phyloP scores from a whole-genome alignment of 2,113 vertebrate genomes.

The Gadus macrocephalus region DNA sequence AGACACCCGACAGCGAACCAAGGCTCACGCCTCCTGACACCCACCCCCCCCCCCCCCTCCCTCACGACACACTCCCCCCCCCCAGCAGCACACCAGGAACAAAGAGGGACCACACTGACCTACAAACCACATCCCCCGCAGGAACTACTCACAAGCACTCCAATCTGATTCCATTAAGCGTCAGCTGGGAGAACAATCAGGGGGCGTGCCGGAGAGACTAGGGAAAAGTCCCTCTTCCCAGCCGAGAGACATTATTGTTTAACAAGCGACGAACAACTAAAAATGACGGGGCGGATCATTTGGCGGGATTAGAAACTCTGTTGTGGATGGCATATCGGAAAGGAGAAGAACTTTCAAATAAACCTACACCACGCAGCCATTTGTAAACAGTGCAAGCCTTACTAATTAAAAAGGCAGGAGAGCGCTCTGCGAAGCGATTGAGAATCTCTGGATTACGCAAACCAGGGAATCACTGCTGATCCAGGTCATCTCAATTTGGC shows the following conservation, averaged over 20 bases:
- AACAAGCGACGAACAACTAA: constrained; percentile 26
- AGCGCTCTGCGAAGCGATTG: too few species aligned
- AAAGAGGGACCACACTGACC: constrained; percentile 64
- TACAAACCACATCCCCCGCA: constrained; percentile 56
- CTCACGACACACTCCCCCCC: constrained; percentile 13
- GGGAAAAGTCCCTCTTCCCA: not conserved
- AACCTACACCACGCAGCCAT: constrained; percentile 14
- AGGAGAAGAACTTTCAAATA: constrained; percentile 10
- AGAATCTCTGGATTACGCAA: too few species aligned
- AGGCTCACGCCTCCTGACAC: not conserved
- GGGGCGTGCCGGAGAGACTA: not conserved
- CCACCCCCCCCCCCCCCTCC: not conserved
- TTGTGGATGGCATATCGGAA: constrained; percentile 38
- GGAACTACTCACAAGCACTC: constrained; percentile 61
- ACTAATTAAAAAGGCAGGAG: not conserved
- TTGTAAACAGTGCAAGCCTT: constrained; percentile 17
- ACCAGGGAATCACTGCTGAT: too few species aligned
- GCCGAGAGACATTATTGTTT: constrained; percentile 11
- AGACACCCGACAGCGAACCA: not conserved
- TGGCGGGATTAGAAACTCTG: constrained; percentile 35
- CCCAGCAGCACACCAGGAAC: constrained; percentile 48
- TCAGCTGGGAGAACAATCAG: constrained; percentile 22
- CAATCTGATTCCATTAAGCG: constrained; percentile 56
- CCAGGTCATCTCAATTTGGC: too few species aligned
- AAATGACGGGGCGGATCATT: not conserved